Percentiles rank a stretch among this genome's conserved stretches.
phyloP scores from a whole-genome alignment of 2,797 vertebrate genomes.

The Thaleichthys pacificus region DNA sequence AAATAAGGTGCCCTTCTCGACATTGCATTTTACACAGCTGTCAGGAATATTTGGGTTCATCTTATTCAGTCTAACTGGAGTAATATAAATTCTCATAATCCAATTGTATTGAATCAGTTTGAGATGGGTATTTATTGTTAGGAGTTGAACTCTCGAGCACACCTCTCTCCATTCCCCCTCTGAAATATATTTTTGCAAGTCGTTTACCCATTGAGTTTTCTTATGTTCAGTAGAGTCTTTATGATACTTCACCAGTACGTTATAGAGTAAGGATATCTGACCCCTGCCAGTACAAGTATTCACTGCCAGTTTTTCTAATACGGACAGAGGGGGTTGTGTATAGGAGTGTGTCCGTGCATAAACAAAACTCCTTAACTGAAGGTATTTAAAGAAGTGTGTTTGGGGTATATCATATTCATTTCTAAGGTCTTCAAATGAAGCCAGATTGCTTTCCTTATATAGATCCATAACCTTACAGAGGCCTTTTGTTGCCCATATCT shows the following conservation, averaged over 20 bases:
- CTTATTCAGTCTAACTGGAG: not conserved
- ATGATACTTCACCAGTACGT: not conserved
- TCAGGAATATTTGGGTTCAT: conserved; percentile 8
- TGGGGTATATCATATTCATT: conserved; percentile 2
- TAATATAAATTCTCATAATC: conserved; percentile 15
- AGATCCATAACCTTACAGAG: conserved; percentile 5
- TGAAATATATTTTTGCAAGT: conserved; percentile 17
- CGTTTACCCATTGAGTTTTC: conserved; percentile 4
- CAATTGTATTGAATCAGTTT: conserved; percentile 18
- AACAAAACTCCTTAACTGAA: conserved; percentile 3
- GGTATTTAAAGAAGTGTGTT: conserved; percentile 5
- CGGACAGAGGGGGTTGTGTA: not conserved
- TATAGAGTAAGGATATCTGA: conserved; percentile 16
- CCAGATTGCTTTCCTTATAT: not conserved
- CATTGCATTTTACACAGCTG: not conserved
- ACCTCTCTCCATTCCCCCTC: too few species aligned
- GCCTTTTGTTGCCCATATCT: not conserved
- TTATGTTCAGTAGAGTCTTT: conserved; percentile 6
- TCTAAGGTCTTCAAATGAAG: conserved; percentile 6
- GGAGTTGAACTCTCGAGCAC: too few species aligned
- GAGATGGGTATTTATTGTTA: conserved; percentile 6
- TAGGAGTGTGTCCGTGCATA: conserved; percentile 10
- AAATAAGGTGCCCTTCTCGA: not conserved
- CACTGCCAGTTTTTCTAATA: conserved; percentile 4
- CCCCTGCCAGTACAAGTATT: not conserved